Conservation (phyloP, 2,888 invertebrate species). For the Ernsta delagoae region DNA sequence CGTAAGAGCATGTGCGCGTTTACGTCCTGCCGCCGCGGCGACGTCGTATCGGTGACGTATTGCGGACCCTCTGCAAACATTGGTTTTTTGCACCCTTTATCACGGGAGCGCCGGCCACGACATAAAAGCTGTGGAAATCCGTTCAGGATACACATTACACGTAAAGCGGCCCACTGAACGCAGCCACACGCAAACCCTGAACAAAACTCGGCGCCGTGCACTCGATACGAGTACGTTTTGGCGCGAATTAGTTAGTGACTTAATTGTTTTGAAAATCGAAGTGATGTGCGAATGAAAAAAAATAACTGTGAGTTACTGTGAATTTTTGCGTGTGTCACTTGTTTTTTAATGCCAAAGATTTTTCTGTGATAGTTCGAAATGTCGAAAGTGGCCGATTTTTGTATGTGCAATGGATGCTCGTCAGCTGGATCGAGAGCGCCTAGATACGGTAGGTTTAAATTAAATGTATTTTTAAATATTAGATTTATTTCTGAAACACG, state of each 20-base stretch:
- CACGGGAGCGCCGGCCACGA: slow-evolving; percentile 72
- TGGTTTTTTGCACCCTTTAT: slow-evolving; percentile 82
- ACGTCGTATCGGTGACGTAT: slow-evolving; percentile 76
- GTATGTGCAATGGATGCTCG: slow-evolving; percentile 62
- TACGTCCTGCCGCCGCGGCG: slow-evolving; percentile 67
- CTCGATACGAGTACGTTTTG: slow-evolving; percentile 36
- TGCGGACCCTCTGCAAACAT: slow-evolving; percentile 78
- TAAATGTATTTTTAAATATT: no score
- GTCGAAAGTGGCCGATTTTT: slow-evolving; percentile 61
- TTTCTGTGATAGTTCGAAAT: slow-evolving; percentile 44
- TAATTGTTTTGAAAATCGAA: slow-evolving; percentile 32
- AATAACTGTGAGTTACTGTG: slow-evolving; percentile 48
- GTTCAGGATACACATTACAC: slow-evolving; percentile 81
- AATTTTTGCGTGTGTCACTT: slow-evolving; percentile 67
- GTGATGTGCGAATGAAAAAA: slow-evolving; percentile 61
- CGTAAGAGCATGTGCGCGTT: slow-evolving; percentile 69
- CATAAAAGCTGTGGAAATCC: slow-evolving; percentile 81
- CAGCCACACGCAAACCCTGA: slow-evolving; percentile 65
- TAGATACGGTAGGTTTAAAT: slow-evolving; percentile 59
- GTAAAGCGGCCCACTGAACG: slow-evolving; percentile 77
- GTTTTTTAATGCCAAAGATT: slow-evolving; percentile 33
- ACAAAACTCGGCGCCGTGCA: slow-evolving; percentile 49
- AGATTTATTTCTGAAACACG: background rate
- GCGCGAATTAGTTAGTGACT: slow-evolving; percentile 41
- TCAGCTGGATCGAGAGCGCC: slow-evolving; percentile 52